phyloP scores from a whole-genome alignment of 2,113 vertebrate genomes.

The Macrotis lagotis region DNA sequence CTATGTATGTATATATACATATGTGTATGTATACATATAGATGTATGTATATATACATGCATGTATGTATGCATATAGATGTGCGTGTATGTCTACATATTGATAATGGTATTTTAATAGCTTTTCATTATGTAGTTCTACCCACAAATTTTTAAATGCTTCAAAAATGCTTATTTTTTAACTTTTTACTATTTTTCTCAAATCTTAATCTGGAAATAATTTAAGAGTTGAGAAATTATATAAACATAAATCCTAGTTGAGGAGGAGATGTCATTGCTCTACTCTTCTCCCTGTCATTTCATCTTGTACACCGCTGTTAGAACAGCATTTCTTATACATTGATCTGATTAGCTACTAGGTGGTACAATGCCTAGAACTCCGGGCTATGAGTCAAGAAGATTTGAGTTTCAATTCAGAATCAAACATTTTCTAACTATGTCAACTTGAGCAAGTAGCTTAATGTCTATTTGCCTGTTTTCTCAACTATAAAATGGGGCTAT shows the following conservation, averaged over 20 bases:
- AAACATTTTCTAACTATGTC: not conserved
- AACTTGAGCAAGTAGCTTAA: not conserved
- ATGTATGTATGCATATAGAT: too few relatives aligned
- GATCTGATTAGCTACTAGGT: not conserved
- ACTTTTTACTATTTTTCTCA: not conserved
- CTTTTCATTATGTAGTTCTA: not conserved
- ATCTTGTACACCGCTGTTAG: not conserved
- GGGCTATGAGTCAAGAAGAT: not conserved
- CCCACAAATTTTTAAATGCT: not conserved
- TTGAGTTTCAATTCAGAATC: not conserved
- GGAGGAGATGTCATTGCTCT: too few relatives aligned
- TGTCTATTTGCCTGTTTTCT: not conserved
- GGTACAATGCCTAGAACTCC: not conserved
- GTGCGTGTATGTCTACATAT: too few relatives aligned
- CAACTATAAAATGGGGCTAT: not conserved
- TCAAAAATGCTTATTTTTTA: not conserved
- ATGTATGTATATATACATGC: too few relatives aligned
- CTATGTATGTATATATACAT: too few relatives aligned
- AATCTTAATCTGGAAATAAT: not conserved
- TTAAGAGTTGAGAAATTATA: not conserved
- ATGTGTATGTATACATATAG: too few relatives aligned
- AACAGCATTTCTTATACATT: not conserved
- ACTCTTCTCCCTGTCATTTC: not conserved
- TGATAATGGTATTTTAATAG: not conserved
- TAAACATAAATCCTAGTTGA: not conserved